Conservation (phyloP, 2,888 invertebrate genomes). For the Orthosia incerta region DNA sequence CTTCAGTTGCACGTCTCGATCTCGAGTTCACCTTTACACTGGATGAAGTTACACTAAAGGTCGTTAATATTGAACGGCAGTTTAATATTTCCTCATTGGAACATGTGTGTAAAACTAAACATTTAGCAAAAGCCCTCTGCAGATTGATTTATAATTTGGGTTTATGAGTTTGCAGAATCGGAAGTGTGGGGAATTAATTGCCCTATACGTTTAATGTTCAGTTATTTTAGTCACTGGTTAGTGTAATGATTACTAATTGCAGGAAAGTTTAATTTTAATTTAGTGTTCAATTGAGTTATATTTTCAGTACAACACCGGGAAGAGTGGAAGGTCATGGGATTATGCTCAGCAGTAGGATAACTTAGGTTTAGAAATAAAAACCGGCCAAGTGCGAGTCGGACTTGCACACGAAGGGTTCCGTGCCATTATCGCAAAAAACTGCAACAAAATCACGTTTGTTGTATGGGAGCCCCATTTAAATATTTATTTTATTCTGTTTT, state of each 20-base stretch:
- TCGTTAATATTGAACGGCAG: conserved; percentile 18
- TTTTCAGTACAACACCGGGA: too few relatives aligned
- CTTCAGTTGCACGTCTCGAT: too few relatives aligned
- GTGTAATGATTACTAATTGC: background rate
- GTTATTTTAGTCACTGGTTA: conserved; percentile 35
- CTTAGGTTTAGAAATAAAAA: too few relatives aligned
- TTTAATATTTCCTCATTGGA: conserved; percentile 44
- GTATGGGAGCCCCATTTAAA: too few relatives aligned
- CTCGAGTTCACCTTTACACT: background rate
- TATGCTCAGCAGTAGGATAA: too few relatives aligned
- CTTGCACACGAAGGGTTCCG: too few relatives aligned
- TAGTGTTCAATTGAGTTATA: background rate
- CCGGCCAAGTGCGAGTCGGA: too few relatives aligned
- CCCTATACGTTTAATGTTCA: conserved; percentile 37
- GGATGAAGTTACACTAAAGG: background rate
- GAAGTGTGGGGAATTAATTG: conserved; percentile 48
- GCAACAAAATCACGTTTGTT: too few relatives aligned
- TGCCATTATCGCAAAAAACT: too few relatives aligned
- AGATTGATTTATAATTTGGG: conserved; percentile 46
- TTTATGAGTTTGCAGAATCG: conserved; percentile 58
- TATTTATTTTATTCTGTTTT: too few relatives aligned
- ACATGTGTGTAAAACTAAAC: conserved; percentile 51
- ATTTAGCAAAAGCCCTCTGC: conserved; percentile 41
- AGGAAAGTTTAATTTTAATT: background rate
- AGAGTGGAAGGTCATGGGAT: too few relatives aligned